These are phyloP conservation scores for Hipparchia semele DNA, from an alignment of 2,888 invertebrate species.

Conservation along the genomic window DNA sequence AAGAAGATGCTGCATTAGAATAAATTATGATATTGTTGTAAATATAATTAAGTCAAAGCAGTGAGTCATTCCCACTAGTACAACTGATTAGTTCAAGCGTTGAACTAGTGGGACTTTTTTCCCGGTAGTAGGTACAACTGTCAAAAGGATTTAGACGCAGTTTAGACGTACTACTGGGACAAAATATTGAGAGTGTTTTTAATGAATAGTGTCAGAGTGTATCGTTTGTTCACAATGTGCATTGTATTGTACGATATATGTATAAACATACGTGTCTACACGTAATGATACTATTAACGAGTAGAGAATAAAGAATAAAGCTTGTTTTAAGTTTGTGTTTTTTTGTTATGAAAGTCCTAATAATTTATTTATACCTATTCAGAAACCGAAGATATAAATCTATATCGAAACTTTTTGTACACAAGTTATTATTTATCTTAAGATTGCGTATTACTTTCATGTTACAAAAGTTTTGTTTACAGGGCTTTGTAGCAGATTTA, in stretches of 20 bases:
- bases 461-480: slow-evolving; percentile 30
- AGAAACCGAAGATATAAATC: background rate
- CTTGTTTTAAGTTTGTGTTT: slow-evolving; percentile 72
- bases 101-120: no score
- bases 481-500: slow-evolving; percentile 25
- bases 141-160: no score
- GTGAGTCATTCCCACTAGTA: no score
- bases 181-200: slow-evolving; percentile 63
- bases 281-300: slow-evolving; percentile 62
- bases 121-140: no score
- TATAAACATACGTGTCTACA: slow-evolving; percentile 58
- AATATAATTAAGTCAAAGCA: slow-evolving; percentile 74
- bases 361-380: no score
- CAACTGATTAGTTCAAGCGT: no score
- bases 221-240: slow-evolving; percentile 60
- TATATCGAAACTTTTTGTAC: background rate
- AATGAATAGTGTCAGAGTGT: slow-evolving; percentile 64
- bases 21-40: slow-evolving; percentile 63
- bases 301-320: slow-evolving; percentile 77
- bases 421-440: slow-evolving; percentile 1
- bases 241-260: slow-evolving; percentile 48
- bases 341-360: slow-evolving; percentile 11
- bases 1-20: slow-evolving; percentile 67
- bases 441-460: slow-evolving; percentile 21
- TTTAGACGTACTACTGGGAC: no score